Evolutionary conservation across 2,888 invertebrate genomes (phyloP), one percentile per base, ranked within the genome.

Genomic region (Tridacna crocea): DNA sequence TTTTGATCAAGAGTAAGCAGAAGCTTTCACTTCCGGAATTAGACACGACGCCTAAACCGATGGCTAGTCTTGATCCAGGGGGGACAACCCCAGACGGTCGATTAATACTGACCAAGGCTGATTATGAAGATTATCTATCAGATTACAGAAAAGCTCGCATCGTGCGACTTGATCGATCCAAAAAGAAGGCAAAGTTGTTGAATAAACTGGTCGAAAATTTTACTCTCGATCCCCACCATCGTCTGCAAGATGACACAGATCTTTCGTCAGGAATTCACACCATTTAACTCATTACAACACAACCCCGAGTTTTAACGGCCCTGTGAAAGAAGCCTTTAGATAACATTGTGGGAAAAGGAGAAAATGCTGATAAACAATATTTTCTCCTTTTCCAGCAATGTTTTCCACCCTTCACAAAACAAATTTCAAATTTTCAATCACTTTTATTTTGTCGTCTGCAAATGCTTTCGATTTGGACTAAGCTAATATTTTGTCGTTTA

Each of bases 1-100:
- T 76, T n/a, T 27, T 26, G 17, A 51, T 48, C 0, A 82, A 82
- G 27, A 68, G 73, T 6, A 65, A 80, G 63, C 47, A 72, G n/a
- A 65, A 77, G n/a, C 36, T 87, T 24, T 81, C 87, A 10, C 77
- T 86, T 19, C 83, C 87, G 4, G 87, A 86, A 6, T 36, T 85
- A 12, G 76, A 82, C 55, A 81, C 74, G 4, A 61, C 51, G 13
- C 66, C 84, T 4, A 88, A 88, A 79, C 87, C 84, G 4, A 81
- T 89, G 82, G 85, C 85, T 0, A 79, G 75, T 10, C 79, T 87
- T 70, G 88, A 89, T 63, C 85, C 86, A n/a, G 89, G 89, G 0
- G 86, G 85, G 6, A 81, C 86, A 6, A 88, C 89, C 3, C 89
- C 88, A 0, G 88, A 89, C 55, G 89, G 89, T 15, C 79, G 79